Base-by-base conservation (phyloP, 2,113 vertebrate genomes). In the Oreotragus oreotragus region DNA sequence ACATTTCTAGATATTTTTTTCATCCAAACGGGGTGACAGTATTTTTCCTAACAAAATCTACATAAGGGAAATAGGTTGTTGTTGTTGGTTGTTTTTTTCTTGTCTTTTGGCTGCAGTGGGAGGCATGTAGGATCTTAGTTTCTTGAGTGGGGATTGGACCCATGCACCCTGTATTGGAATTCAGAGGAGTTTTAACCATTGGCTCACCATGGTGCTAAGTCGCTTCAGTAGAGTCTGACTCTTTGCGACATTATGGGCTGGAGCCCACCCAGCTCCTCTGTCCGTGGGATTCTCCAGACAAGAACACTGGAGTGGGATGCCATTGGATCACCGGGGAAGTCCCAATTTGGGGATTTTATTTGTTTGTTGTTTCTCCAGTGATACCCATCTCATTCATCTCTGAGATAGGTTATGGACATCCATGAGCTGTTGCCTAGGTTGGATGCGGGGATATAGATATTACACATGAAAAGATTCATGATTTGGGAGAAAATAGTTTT, bases 371-470 rank as follows among this genome's bases (percentile, higher is more conserved):
- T 47, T n/a, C 88, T 85, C 23, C 16, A n/a, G 8, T 12, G 43
- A 53, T 7, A 23, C 2, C 5, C 45, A 76, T 19, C 4, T 84
- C 11, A 17, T 3, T 2, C 28, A 64, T 12, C 4, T 85, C 7
- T 55, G 13, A 2, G 49, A 12, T 11, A 36, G 5, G 45, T 12
- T 43, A 43, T 1, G 47, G 25, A 62, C 11, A 0, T 3, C 12
- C 21, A 2, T 0, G 2, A 30, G 16, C 0, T 43, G 5, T 1
- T 39, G 2, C 25, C 4, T 6, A 80, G 36, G 17, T 7, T 0
- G 1, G 5, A 51, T 1, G 1, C 1, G 2, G 12, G 8, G 5
- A 21, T 1, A 4, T 17, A 3, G 43, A 4, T 43, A 27, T 76
- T 43, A 27, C 14, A 36, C 1, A 6, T 19, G 17, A 79, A 39